phyloP scores from a whole-genome alignment of 2,888 invertebrate genomes.

The Tryphoninae sp. region DNA sequence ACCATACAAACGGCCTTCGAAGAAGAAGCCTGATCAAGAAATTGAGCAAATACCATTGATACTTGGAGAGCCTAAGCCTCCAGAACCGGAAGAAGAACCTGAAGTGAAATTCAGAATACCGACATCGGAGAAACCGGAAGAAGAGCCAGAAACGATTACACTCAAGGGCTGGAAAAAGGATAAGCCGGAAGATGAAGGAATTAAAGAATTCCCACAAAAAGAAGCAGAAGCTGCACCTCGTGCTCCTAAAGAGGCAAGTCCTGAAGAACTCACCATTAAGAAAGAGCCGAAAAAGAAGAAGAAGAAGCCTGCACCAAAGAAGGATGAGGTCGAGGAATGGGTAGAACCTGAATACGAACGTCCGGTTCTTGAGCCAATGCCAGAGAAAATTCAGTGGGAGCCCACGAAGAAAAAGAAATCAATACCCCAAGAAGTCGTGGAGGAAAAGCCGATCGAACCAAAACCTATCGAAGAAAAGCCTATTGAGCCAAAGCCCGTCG shows the following conservation, averaged over 20 bases:
- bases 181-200: conserved; percentile 72
- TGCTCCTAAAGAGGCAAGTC: conserved; percentile 58
- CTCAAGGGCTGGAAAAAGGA: conserved; percentile 78
- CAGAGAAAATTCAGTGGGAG: conserved; percentile 63
- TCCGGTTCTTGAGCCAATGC: conserved; percentile 69
- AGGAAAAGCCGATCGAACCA: conserved; percentile 62
- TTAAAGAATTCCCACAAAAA: conserved; percentile 71
- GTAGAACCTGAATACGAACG: conserved; percentile 69
- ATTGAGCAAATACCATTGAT: conserved; percentile 76
- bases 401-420: conserved; percentile 66
- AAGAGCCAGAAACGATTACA: conserved; percentile 77
- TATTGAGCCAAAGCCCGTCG: conserved; percentile 58
- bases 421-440: conserved; percentile 45
- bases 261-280: conserved; percentile 70
- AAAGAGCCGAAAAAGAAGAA: conserved; percentile 65
- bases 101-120: conserved; percentile 81
- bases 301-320: conserved; percentile 67
- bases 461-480: conserved; percentile 57
- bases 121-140: conserved; percentile 73
- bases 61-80: conserved; percentile 79
- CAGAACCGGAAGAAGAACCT: conserved; percentile 80
- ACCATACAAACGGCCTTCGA: conserved; percentile 72
- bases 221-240: conserved; percentile 66
- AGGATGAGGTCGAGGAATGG: conserved; percentile 66
- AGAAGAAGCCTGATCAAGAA: conserved; percentile 77